Conservation (phyloP, 2,797 vertebrate genomes). For the Arnoldichthys spilopterus region DNA sequence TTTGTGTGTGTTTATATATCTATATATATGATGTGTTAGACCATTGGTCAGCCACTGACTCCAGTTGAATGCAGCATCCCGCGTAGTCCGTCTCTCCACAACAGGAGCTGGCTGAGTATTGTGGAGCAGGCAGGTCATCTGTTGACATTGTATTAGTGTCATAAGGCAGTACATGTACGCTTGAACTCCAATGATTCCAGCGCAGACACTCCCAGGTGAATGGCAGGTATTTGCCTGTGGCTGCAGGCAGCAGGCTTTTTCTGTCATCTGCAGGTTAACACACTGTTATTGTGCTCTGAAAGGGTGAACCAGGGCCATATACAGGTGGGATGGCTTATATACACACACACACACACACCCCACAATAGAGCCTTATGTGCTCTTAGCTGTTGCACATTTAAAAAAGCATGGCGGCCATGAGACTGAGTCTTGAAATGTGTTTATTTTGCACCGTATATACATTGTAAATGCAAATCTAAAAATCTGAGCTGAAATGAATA, state of each 20-base stretch:
- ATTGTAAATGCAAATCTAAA: not conserved
- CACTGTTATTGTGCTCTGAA: constrained; percentile 44
- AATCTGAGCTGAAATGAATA: too few relatives aligned
- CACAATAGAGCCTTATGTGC: constrained; percentile 15
- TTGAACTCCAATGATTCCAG: constrained; percentile 46
- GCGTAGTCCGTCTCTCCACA: constrained; percentile 1
- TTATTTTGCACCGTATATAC: too few relatives aligned
- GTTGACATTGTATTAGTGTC: constrained; percentile 64
- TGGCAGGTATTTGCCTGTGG: constrained; percentile 51
- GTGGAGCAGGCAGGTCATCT: constrained; percentile 43
- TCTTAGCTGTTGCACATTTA: constrained; percentile 3
- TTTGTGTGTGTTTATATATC: too few relatives aligned
- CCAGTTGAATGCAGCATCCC: not conserved
- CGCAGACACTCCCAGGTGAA: constrained; percentile 60
- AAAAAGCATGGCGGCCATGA: constrained; percentile 10
- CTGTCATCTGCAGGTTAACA: constrained; percentile 45
- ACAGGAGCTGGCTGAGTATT: constrained; percentile 33
- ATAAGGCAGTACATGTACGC: constrained; percentile 38
- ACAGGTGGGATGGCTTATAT: constrained; percentile 49
- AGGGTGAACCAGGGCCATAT: constrained; percentile 23
- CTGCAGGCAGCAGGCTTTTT: constrained; percentile 45
- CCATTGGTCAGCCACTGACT: constrained; percentile 6
- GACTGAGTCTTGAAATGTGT: not conserved
- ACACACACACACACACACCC: not conserved
- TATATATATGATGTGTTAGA: not conserved